A percentile compares a stretch with the other conserved stretches of the same genome.
Evolutionary conservation across 2,797 vertebrate species (phyloP).

Genomic region (Arremon aurantiirostris): DNA sequence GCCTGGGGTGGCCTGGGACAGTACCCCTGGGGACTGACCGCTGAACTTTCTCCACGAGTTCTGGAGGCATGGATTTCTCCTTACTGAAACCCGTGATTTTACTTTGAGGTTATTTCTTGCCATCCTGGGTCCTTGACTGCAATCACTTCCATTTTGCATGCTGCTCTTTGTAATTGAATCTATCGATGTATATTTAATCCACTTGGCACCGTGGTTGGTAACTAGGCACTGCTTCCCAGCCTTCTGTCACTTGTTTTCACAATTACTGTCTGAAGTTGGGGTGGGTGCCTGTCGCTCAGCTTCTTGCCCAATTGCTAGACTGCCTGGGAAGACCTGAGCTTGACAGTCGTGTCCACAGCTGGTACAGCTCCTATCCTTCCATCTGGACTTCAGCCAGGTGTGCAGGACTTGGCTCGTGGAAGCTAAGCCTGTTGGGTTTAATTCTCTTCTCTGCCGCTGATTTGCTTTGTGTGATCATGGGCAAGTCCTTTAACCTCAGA

Average conservation of each 20-base stretch:
- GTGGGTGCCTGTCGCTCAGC: neutral
- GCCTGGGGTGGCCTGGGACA: neutral
- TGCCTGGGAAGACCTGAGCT: neutral
- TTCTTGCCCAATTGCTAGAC: neutral
- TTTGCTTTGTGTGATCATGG: slow-evolving; percentile 24
- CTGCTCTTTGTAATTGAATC: slow-evolving; percentile 51
- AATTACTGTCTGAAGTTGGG: slow-evolving; percentile 31
- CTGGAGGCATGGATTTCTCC: neutral
- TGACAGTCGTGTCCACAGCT: neutral
- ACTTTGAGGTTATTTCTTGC: slow-evolving; percentile 5
- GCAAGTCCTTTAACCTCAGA: slow-evolving; percentile 49
- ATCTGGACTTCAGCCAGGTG: neutral
- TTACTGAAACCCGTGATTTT: neutral
- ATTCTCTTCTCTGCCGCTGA: slow-evolving; percentile 20
- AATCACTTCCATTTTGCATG: slow-evolving; percentile 37
- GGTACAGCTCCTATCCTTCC: neutral
- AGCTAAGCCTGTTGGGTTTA: slow-evolving; percentile 13
- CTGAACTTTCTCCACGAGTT: neutral
- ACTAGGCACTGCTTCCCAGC: slow-evolving; percentile 52
- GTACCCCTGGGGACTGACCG: neutral
- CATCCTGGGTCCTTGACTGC: neutral
- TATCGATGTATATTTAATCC: slow-evolving; percentile 60
- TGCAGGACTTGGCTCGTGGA: neutral
- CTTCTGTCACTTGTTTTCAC: slow-evolving; percentile 58
- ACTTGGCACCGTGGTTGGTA: slow-evolving; percentile 35